Percentiles rank a stretch among this genome's conserved stretches.
Evolutionary conservation across 2,113 vertebrate genomes (phyloP).

Genomic region (Genyomyrus donnyi): DNA sequence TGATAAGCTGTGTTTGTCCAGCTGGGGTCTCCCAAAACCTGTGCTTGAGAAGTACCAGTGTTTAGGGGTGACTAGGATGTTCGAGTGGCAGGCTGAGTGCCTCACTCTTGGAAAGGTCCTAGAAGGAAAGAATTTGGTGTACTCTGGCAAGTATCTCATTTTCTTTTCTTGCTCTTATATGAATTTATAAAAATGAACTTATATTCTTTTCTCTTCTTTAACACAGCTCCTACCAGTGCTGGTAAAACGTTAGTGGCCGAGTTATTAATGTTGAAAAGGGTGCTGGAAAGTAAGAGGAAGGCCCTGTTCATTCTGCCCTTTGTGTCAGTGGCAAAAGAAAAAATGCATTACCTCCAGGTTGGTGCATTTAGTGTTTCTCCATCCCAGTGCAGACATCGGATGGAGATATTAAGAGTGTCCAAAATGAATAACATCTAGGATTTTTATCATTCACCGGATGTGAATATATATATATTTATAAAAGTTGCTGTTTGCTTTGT

Average conservation of each 20-base stretch:
- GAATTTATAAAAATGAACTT: neutral
- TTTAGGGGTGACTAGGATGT: slow-evolving; percentile 80
- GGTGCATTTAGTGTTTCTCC: slow-evolving; percentile 27
- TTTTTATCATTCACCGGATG: neutral
- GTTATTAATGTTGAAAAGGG: slow-evolving; percentile 84
- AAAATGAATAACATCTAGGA: neutral
- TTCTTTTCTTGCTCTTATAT: neutral
- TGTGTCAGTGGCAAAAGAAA: slow-evolving; percentile 94
- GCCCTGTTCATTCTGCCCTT: slow-evolving; percentile 92
- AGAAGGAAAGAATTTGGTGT: slow-evolving; percentile 85
- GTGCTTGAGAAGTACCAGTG: slow-evolving; percentile 79
- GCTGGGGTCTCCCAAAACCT: slow-evolving; percentile 81
- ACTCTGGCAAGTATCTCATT: slow-evolving; percentile 71
- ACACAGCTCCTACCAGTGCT: slow-evolving; percentile 88
- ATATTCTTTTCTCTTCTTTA: neutral
- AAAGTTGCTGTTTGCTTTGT: neutral
- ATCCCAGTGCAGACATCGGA: slow-evolving; percentile 11
- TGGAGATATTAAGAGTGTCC: neutral
- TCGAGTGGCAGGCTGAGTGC: slow-evolving; percentile 96
- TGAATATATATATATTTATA: neutral
- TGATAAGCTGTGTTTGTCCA: slow-evolving; percentile 80
- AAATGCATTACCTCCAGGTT: slow-evolving; percentile 89
- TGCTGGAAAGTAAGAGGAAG: slow-evolving; percentile 85
- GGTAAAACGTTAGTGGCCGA: slow-evolving; percentile 95
- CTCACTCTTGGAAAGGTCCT: slow-evolving; percentile 78